phyloP scores from a whole-genome alignment of 2,888 invertebrate species.

The Alloplasta piceator region DNA sequence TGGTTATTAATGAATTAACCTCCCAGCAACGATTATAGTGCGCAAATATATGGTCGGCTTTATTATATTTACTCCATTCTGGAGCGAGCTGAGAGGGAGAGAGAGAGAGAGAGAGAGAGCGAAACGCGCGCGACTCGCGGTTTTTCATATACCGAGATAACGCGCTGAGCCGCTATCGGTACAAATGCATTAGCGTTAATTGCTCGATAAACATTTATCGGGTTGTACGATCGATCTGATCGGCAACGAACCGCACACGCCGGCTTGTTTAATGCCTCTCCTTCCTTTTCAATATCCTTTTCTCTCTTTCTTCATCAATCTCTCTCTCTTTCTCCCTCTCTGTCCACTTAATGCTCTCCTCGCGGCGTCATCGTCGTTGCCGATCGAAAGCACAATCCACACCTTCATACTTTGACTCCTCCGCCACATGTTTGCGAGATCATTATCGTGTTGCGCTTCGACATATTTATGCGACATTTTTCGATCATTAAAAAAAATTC shows the following conservation, averaged over 20 bases:
- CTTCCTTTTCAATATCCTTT: background rate
- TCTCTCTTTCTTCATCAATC: background rate
- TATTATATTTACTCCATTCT: slow-evolving; percentile 50
- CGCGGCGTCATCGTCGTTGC: slow-evolving; percentile 30
- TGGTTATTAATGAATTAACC: slow-evolving; percentile 36
- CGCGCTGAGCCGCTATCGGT: slow-evolving; percentile 51
- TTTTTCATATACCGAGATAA: slow-evolving; percentile 54
- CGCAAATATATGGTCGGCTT: slow-evolving; percentile 19
- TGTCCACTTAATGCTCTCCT: slow-evolving; percentile 12
- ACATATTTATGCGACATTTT: slow-evolving; percentile 47
- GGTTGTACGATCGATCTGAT: slow-evolving; percentile 60
- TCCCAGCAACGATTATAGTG: no score
- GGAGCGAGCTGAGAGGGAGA: slow-evolving; percentile 24
- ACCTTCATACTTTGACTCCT: slow-evolving; percentile 52
- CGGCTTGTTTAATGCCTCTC: slow-evolving; percentile 46
- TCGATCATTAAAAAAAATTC: no score
- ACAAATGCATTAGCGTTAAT: slow-evolving; percentile 67
- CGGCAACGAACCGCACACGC: slow-evolving; percentile 50
- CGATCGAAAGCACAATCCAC: slow-evolving; percentile 19
- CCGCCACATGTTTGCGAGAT: slow-evolving; percentile 50
- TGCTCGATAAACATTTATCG: slow-evolving; percentile 66
- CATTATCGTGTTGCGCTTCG: slow-evolving; percentile 52
- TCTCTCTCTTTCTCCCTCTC: background rate
- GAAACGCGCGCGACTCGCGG: slow-evolving; percentile 22
- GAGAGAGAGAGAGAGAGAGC: slow-evolving; percentile 10